Conservation (phyloP, 2,888 invertebrate species). For the Drosophila monieri region DNA sequence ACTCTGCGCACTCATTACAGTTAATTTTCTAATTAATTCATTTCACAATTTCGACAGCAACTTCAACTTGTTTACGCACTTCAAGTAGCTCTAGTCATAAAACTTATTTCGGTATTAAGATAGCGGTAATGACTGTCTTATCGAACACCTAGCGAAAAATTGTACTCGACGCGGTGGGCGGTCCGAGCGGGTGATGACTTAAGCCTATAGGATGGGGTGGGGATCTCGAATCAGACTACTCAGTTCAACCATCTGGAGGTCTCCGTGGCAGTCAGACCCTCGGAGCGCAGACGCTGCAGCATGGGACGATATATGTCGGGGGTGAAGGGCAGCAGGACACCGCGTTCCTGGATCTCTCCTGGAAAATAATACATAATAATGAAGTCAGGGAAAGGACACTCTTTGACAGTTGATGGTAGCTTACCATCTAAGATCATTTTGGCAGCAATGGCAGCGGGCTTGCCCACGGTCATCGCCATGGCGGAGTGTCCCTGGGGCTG, state of each 20-base stretch:
- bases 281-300: slow-evolving; percentile 92
- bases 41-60: slow-evolving; percentile 17
- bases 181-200: slow-evolving; percentile 19
- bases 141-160: slow-evolving; percentile 18
- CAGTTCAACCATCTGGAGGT: slow-evolving; percentile 85
- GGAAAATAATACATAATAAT: neutral
- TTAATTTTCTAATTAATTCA: slow-evolving; percentile 2
- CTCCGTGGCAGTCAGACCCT: slow-evolving; percentile 91
- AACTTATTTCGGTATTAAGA: slow-evolving; percentile 40
- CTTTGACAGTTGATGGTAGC: neutral
- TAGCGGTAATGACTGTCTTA: slow-evolving; percentile 33
- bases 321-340: slow-evolving; percentile 95
- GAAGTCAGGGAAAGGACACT: too few relatives aligned
- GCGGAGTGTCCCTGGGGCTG: slow-evolving; percentile 93
- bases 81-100: slow-evolving; percentile 36
- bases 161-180: slow-evolving; percentile 4
- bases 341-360: slow-evolving; percentile 97
- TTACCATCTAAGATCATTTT: slow-evolving; percentile 97
- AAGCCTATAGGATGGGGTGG: slow-evolving; percentile 12
- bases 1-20: neutral
- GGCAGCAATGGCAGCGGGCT: slow-evolving; percentile 96
- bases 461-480: slow-evolving; percentile 97
- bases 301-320: slow-evolving; percentile 97
- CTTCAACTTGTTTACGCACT: slow-evolving; percentile 23
- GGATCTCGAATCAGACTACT: slow-evolving; percentile 10